Conservation (phyloP, 35 echinoderm and acorn worm genomes). For the Apostichopus parvimensis region DNA sequence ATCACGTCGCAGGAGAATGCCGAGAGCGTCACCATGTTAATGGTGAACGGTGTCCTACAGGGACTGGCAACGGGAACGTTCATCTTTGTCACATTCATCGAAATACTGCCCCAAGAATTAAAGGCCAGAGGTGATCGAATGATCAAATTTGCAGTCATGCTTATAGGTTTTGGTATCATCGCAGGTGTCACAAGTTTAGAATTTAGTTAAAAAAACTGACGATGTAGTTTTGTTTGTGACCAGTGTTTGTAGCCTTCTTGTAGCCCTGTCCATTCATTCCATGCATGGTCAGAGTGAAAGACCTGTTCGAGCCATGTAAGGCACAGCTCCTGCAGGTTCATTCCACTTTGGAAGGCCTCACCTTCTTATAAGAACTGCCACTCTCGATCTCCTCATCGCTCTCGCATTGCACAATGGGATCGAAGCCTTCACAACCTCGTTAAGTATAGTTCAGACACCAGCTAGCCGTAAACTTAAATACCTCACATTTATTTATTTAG, state of each 20-base stretch:
- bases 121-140: conserved; percentile 69
- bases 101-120: conserved; percentile 84
- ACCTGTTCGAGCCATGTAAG: too few relatives aligned
- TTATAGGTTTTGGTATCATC: conserved; percentile 76
- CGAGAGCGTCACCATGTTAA: conserved; percentile 20
- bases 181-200: conserved; percentile 56
- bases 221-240: too few relatives aligned
- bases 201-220: neutral
- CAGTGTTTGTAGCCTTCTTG: conserved; percentile 60
- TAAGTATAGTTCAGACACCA: conserved; percentile 69
- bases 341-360: conserved; percentile 81
- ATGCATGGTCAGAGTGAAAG: neutral
- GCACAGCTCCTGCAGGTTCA: neutral
- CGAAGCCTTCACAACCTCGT: conserved; percentile 73
- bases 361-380: conserved; percentile 51
- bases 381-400: conserved; percentile 80
- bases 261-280: conserved; percentile 79
- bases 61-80: conserved; percentile 92
- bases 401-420: conserved; percentile 87
- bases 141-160: conserved; percentile 63
- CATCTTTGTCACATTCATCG: conserved; percentile 93
- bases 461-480: conserved; percentile 45
- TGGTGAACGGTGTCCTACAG: conserved; percentile 82
- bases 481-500: conserved; percentile 65
- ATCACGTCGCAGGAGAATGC: conserved; percentile 57